Conservation (phyloP, 2,888 invertebrate genomes). For the Lumbricus terrestris region DNA sequence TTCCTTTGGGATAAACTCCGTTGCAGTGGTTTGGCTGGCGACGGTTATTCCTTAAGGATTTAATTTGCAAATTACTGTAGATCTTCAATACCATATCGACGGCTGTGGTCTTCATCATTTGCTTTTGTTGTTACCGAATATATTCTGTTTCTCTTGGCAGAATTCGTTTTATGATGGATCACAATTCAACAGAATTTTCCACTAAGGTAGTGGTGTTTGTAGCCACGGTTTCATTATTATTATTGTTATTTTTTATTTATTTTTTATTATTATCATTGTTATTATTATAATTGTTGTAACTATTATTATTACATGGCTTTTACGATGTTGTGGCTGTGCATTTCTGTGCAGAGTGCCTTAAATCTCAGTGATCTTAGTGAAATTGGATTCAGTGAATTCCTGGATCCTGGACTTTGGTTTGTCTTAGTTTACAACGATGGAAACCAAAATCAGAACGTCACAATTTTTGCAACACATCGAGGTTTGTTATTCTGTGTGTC, state of each 20-base stretch:
- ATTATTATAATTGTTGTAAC: too few relatives aligned
- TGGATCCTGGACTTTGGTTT: constrained; percentile 6
- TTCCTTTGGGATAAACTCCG: neutral
- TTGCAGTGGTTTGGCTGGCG: neutral
- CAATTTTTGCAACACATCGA: neutral
- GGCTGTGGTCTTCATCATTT: neutral
- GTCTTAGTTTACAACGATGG: neutral
- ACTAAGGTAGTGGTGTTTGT: too few relatives aligned
- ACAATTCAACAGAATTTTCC: neutral
- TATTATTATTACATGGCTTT: neutral
- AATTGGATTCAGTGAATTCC: neutral
- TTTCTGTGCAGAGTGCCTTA: neutral
- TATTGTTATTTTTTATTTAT: too few relatives aligned
- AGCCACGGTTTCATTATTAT: too few relatives aligned
- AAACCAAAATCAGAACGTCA: neutral
- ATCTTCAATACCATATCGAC: neutral
- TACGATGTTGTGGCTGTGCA: neutral
- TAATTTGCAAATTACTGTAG: neutral
- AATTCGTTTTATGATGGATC: neutral
- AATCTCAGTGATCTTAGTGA: neutral
- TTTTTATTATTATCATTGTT: too few relatives aligned
- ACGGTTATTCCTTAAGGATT: neutral
- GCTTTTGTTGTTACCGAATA: neutral
- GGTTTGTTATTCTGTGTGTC: neutral
- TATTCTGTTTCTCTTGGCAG: neutral